phyloP scores from a whole-genome alignment of 2,113 vertebrate genomes.

The Microtus oregoni region DNA sequence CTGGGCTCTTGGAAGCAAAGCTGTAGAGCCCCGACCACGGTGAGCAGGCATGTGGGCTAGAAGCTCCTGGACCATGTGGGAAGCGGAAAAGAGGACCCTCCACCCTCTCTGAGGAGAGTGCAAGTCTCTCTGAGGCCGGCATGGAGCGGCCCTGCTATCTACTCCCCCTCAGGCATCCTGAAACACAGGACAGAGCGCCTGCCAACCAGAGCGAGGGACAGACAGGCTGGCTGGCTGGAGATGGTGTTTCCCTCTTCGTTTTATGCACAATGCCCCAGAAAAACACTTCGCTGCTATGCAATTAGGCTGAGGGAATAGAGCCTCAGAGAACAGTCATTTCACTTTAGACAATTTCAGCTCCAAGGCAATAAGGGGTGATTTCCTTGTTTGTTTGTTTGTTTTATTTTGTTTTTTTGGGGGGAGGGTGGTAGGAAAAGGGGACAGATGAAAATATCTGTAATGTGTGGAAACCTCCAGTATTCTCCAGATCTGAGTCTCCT shows the following conservation, averaged over 20 bases:
- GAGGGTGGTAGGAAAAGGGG: conserved; percentile 49
- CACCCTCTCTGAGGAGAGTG: neutral
- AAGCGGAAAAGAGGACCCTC: neutral
- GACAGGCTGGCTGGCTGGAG: conserved; percentile 36
- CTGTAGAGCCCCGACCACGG: accelerated
- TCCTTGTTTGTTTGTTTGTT: neutral
- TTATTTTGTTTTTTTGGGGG: neutral
- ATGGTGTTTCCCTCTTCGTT: conserved; percentile 73
- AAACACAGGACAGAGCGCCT: neutral
- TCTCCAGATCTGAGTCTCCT: neutral
- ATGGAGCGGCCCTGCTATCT: neutral
- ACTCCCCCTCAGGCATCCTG: neutral
- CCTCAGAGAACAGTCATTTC: conserved; percentile 71
- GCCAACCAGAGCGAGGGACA: conserved; percentile 50
- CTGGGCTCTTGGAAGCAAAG: neutral
- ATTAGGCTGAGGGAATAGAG: conserved; percentile 81
- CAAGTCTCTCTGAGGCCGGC: neutral
- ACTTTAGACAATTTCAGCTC: conserved; percentile 76
- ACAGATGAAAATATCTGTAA: conserved; percentile 33
- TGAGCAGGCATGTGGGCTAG: accelerated
- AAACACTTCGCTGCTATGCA: conserved; percentile 79
- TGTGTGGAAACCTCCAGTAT: neutral
- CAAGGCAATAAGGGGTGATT: conserved; percentile 61
- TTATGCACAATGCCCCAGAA: conserved; percentile 78
- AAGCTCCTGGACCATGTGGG: neutral